Conservation (phyloP, 2,113 vertebrate genomes). For the Trichechus manatus region DNA sequence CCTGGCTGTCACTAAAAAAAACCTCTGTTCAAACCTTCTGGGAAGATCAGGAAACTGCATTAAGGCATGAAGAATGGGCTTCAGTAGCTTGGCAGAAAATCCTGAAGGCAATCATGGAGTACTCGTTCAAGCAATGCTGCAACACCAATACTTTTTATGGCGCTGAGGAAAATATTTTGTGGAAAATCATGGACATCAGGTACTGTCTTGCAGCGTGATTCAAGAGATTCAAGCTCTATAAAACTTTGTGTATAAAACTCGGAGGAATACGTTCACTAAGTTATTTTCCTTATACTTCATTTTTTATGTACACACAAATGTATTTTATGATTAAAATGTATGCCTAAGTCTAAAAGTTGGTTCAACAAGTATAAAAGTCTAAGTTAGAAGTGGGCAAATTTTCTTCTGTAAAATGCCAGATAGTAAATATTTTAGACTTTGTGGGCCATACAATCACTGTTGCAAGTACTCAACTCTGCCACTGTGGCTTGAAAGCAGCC, state of each 20-base stretch:
- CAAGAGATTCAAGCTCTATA: background rate
- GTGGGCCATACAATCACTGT: background rate
- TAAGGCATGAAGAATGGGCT: background rate
- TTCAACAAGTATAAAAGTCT: background rate
- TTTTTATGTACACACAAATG: background rate
- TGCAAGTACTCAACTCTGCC: background rate
- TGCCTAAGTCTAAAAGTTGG: constrained; percentile 29
- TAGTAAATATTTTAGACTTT: constrained; percentile 2
- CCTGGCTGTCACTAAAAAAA: background rate
- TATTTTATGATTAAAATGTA: background rate
- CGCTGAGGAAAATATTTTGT: background rate
- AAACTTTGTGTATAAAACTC: background rate
- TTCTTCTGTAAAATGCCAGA: background rate
- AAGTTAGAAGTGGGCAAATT: background rate
- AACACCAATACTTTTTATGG: background rate
- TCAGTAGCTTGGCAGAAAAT: background rate
- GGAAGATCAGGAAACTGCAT: background rate
- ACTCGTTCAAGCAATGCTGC: background rate
- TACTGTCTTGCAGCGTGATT: background rate
- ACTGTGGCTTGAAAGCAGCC: background rate
- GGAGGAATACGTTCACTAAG: constrained; percentile 12
- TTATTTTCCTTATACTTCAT: background rate
- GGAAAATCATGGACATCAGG: background rate
- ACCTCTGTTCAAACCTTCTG: constrained; percentile 1
- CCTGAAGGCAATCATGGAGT: background rate